A percentile compares a stretch with the other conserved stretches of the same genome.
Conservation (phyloP, 2,888 invertebrate genomes). For the Trachelus iudaicus region DNA sequence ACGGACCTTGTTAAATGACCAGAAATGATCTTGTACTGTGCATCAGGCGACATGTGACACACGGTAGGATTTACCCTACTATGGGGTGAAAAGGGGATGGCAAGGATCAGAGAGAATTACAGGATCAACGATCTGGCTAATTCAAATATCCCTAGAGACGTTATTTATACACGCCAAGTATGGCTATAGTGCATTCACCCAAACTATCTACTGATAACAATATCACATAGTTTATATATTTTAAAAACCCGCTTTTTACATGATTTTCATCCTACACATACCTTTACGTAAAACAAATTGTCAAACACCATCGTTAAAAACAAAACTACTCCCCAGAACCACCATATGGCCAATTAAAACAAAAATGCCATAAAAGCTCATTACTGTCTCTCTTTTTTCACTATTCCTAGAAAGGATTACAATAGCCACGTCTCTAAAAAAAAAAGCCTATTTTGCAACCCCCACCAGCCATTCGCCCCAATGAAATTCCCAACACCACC, state of each 20-base stretch:
- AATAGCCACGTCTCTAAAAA: background rate
- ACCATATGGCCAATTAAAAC: background rate
- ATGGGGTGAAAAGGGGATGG: slow-evolving; percentile 7
- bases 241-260: background rate
- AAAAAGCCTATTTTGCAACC: slow-evolving; percentile 7
- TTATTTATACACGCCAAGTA: background rate
- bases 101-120: slow-evolving; percentile 3
- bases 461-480: background rate
- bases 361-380: background rate
- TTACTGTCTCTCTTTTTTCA: background rate
- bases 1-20: slow-evolving; percentile 33
- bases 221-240: background rate
- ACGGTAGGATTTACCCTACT: background rate
- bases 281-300: background rate
- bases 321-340: background rate
- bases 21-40: slow-evolving; percentile 23
- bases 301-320: background rate
- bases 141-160: slow-evolving; percentile 17
- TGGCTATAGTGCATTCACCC: background rate
- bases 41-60: slow-evolving; percentile 40
- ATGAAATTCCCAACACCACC: slow-evolving; percentile 1
- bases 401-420: background rate
- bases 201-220: background rate
- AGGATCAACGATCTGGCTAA: slow-evolving; percentile 19
- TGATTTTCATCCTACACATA: background rate